Evolutionary conservation across 2,888 invertebrate species (phyloP).

Genomic region (Caenorhabditis macrosperma): DNA sequence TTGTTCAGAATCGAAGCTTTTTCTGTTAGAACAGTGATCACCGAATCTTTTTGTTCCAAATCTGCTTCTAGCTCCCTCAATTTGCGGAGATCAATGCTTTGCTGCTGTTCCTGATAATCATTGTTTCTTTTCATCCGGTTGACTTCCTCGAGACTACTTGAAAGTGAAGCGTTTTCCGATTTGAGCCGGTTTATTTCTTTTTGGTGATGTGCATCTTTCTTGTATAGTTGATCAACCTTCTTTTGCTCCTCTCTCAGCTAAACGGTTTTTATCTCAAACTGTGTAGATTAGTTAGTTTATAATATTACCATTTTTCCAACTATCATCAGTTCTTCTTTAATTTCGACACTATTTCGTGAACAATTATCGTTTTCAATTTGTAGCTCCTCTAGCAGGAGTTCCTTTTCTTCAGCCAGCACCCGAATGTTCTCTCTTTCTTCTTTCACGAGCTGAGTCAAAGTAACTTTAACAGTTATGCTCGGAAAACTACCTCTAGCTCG

Average conservation of each 20-base stretch:
- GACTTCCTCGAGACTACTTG: slow-evolving; percentile 10
- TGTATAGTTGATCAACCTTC: slow-evolving; percentile 29
- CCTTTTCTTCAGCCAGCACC: slow-evolving; percentile 43
- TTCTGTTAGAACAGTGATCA: slow-evolving; percentile 27
- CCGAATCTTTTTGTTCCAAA: slow-evolving; percentile 39
- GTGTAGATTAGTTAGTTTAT: not conserved
- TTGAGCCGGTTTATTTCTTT: slow-evolving; percentile 21
- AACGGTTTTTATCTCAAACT: too few relatives aligned
- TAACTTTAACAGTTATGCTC: not conserved
- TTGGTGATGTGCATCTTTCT: not conserved
- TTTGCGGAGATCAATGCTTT: slow-evolving; percentile 54
- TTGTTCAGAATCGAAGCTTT: slow-evolving; percentile 10
- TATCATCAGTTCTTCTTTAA: slow-evolving; percentile 39
- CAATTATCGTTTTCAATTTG: not conserved
- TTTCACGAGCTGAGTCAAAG: slow-evolving; percentile 27
- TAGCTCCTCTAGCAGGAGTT: slow-evolving; percentile 6
- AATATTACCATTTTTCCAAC: slow-evolving; percentile 40
- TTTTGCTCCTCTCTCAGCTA: slow-evolving; percentile 42
- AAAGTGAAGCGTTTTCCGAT: not conserved
- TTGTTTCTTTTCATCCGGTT: slow-evolving; percentile 5
- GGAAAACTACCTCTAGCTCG: slow-evolving; percentile 28
- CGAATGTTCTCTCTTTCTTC: slow-evolving; percentile 47
- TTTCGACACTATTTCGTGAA: slow-evolving; percentile 2
- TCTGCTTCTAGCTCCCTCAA: slow-evolving; percentile 44
- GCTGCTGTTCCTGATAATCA: slow-evolving; percentile 9